Evolutionary conservation across 2,797 vertebrate species (phyloP).

Genomic region (Scomberomorus guttatus): DNA sequence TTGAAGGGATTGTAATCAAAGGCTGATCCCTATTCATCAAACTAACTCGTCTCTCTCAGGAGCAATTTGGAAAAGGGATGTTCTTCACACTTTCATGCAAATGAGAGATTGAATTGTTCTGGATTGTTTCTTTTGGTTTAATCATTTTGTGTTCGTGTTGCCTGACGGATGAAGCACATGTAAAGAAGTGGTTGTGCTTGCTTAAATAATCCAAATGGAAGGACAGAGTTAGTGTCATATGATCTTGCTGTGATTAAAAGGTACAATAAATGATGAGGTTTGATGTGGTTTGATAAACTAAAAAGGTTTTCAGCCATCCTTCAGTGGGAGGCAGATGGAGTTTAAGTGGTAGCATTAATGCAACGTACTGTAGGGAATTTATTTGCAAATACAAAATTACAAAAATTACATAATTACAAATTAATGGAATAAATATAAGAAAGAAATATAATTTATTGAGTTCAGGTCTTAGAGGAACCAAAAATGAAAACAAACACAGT

Average conservation of each 20-base stretch:
- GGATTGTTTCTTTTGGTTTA: constrained; percentile 37
- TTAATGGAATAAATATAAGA: background rate
- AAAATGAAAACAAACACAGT: constrained; percentile 5
- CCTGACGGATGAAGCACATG: constrained; percentile 11
- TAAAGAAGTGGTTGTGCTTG: constrained; percentile 18
- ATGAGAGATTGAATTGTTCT: constrained; percentile 41
- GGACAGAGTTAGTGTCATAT: constrained; percentile 11
- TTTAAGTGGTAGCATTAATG: constrained; percentile 10
- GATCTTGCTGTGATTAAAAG: constrained; percentile 46
- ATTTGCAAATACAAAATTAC: background rate
- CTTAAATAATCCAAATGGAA: constrained; percentile 26
- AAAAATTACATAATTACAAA: constrained; percentile 12
- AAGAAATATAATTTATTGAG: constrained; percentile 7
- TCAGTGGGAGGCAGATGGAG: constrained; percentile 23
- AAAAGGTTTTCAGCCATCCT: constrained; percentile 33
- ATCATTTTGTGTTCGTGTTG: constrained; percentile 34
- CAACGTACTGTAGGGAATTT: constrained; percentile 16
- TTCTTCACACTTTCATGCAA: constrained; percentile 56
- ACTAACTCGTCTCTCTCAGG: constrained; percentile 54
- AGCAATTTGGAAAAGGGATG: constrained; percentile 56
- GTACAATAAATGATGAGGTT: background rate
- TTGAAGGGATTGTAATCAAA: constrained; percentile 74
- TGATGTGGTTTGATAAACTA: constrained; percentile 32
- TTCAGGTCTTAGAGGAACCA: background rate
- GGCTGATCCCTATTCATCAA: constrained; percentile 61